A percentile compares a stretch with the other conserved stretches of the same genome.
These are phyloP conservation scores for Carcina quercana DNA, from an alignment of 2,888 invertebrate species.

Conservation along the genomic window DNA sequence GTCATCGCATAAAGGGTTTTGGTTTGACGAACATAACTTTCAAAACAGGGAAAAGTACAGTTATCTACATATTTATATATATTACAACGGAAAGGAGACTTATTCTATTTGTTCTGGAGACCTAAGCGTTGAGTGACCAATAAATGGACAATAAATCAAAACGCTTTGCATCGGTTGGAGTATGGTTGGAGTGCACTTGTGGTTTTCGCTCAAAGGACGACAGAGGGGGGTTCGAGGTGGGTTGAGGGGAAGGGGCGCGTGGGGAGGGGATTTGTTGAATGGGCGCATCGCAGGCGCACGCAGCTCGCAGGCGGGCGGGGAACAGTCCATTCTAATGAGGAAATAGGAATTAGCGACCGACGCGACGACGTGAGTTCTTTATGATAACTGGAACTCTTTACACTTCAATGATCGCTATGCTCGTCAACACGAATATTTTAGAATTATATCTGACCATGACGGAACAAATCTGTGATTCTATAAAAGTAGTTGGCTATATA, in stretches of 20 bases:
- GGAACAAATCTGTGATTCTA: too few relatives aligned
- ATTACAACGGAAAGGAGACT: slow-evolving; percentile 5
- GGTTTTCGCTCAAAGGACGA: slow-evolving; percentile 43
- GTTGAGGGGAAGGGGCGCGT: slow-evolving; percentile 14
- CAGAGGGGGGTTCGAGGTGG: slow-evolving; percentile 26
- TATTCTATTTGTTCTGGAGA: slow-evolving; percentile 41
- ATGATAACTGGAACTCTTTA: slow-evolving; percentile 29
- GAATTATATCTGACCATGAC: too few relatives aligned
- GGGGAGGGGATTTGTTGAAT: slow-evolving; percentile 39
- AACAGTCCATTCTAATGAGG: slow-evolving; percentile 60
- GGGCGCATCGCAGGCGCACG: slow-evolving; percentile 35
- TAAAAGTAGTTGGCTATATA: too few relatives aligned
- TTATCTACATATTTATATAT: slow-evolving; percentile 1
- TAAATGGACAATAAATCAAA: slow-evolving; percentile 69
- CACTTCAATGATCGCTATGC: too few relatives aligned
- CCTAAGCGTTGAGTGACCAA: slow-evolving; percentile 42
- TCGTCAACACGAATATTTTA: too few relatives aligned
- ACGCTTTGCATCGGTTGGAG: slow-evolving; percentile 39
- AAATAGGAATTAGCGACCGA: slow-evolving; percentile 70
- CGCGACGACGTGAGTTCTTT: slow-evolving; percentile 53
- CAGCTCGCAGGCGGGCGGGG: slow-evolving; percentile 32
- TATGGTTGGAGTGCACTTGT: slow-evolving; percentile 52
- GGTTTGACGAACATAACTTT: slow-evolving; percentile 5
- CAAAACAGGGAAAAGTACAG: slow-evolving; percentile 5
- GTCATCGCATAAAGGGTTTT: too few relatives aligned